Evolutionary conservation across 1,140 invertebrate genomes (phyloP).

Genomic region (Cyclina sinensis): DNA sequence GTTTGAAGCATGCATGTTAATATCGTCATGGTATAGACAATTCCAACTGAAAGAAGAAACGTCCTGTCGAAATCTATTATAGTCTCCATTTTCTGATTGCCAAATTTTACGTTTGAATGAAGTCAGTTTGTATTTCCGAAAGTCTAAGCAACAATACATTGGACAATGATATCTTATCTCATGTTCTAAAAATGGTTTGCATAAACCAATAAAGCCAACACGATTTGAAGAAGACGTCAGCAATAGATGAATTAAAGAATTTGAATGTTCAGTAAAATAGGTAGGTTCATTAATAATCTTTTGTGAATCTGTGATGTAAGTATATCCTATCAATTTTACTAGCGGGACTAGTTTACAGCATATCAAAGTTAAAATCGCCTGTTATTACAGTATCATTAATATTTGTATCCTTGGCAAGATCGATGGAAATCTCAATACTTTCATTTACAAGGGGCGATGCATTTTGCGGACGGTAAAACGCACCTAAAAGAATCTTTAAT

Average conservation of each 20-base stretch:
- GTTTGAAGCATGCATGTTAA: conserved; percentile 3
- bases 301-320: not conserved
- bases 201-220: not conserved
- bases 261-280: not conserved
- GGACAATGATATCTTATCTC: conserved; percentile 14
- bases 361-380: not conserved
- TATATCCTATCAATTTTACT: not conserved
- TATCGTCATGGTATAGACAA: not conserved
- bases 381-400: not conserved
- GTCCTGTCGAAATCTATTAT: not conserved
- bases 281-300: not conserved
- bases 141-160: not conserved
- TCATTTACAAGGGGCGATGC: not conserved
- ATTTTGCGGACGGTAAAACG: not conserved
- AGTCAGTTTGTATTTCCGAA: not conserved
- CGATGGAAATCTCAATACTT: not conserved
- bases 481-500: not conserved
- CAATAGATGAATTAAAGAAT: not conserved
- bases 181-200: conserved; percentile 26
- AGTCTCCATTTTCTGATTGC: conserved; percentile 1
- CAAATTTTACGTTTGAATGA: conserved; percentile 19
- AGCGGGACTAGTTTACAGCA: not conserved
- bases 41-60: not conserved
- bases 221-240: not conserved
- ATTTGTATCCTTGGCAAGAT: not conserved